These are phyloP conservation scores for Varanus salvator DNA, from an alignment of 2,113 vertebrate genomes.

Conservation along the genomic window DNA sequence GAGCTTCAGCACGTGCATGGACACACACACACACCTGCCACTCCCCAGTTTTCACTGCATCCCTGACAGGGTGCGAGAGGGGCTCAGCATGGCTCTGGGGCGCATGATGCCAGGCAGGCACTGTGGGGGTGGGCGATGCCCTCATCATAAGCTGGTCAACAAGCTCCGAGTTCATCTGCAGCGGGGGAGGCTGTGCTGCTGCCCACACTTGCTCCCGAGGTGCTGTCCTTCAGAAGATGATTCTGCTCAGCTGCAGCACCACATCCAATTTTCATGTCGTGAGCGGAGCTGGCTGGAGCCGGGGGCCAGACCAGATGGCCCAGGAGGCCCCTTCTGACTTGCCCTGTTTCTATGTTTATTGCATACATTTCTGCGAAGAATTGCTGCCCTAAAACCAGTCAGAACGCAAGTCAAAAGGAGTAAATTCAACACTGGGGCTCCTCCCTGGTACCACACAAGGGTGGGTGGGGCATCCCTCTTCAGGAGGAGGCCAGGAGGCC, in stretches of 20 bases:
- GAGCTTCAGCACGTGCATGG: too few species aligned
- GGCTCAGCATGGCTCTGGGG: neutral
- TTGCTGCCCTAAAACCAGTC: slow-evolving; percentile 77
- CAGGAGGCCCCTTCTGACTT: too few species aligned
- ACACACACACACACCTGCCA: too few species aligned
- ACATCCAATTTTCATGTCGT: slow-evolving; percentile 72
- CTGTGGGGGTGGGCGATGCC: neutral
- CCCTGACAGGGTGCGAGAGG: neutral
- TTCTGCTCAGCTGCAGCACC: slow-evolving; percentile 76
- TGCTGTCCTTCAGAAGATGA: slow-evolving; percentile 77
- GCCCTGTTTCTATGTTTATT: slow-evolving; percentile 59
- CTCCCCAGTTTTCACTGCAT: too few species aligned
- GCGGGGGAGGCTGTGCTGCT: slow-evolving; percentile 53
- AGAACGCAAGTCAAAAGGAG: slow-evolving; percentile 65
- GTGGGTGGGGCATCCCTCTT: slow-evolving; percentile 27
- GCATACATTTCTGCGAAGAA: slow-evolving; percentile 78
- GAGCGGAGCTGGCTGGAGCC: too few species aligned
- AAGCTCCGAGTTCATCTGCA: slow-evolving; percentile 64
- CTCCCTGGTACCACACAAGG: slow-evolving; percentile 57
- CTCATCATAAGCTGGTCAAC: slow-evolving; percentile 35
- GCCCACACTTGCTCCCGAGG: slow-evolving; percentile 68
- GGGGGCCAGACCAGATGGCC: too few species aligned
- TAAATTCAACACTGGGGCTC: slow-evolving; percentile 68
- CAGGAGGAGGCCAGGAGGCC: neutral
- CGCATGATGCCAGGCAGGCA: too few species aligned